Evolutionary conservation across 1,140 invertebrate species (phyloP).

Genomic region (Drosophila kikkawai): DNA sequence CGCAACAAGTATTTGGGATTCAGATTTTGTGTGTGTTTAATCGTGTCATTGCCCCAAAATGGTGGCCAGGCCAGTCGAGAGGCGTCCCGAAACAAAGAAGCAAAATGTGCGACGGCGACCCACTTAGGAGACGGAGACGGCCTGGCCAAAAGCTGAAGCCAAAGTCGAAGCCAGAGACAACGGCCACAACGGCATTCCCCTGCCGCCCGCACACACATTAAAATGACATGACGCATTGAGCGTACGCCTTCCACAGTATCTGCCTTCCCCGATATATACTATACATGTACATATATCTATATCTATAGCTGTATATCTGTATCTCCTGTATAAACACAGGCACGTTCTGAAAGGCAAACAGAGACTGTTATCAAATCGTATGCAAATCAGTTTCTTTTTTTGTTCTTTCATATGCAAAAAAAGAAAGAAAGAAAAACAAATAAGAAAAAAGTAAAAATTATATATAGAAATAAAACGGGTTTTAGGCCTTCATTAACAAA

Average conservation of each 20-base stretch:
- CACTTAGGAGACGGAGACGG: slow-evolving; percentile 43
- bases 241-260: slow-evolving; percentile 29
- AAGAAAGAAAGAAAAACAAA: slow-evolving; percentile 7
- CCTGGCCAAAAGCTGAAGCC: slow-evolving; percentile 34
- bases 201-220: slow-evolving; percentile 31
- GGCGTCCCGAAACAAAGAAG: slow-evolving; percentile 58
- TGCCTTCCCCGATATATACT: slow-evolving; percentile 5
- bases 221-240: slow-evolving; percentile 49
- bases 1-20: slow-evolving; percentile 50
- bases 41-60: slow-evolving; percentile 81
- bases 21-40: slow-evolving; percentile 60
- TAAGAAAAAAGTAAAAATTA: slow-evolving; percentile 39
- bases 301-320: slow-evolving; percentile 27
- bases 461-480: slow-evolving; percentile 58
- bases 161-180: slow-evolving; percentile 36
- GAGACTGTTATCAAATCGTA: slow-evolving; percentile 72
- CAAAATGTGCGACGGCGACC: slow-evolving; percentile 52
- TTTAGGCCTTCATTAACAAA: slow-evolving; percentile 39
- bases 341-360: slow-evolving; percentile 31
- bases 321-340: slow-evolving; percentile 49
- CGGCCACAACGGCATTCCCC: slow-evolving; percentile 53
- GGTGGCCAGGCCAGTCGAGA: slow-evolving; percentile 56
- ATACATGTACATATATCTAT: not conserved
- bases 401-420: slow-evolving; percentile 64
- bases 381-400: slow-evolving; percentile 63